Conservation (phyloP, 2,888 invertebrate species). For the Ypsolopha scabrella region DNA sequence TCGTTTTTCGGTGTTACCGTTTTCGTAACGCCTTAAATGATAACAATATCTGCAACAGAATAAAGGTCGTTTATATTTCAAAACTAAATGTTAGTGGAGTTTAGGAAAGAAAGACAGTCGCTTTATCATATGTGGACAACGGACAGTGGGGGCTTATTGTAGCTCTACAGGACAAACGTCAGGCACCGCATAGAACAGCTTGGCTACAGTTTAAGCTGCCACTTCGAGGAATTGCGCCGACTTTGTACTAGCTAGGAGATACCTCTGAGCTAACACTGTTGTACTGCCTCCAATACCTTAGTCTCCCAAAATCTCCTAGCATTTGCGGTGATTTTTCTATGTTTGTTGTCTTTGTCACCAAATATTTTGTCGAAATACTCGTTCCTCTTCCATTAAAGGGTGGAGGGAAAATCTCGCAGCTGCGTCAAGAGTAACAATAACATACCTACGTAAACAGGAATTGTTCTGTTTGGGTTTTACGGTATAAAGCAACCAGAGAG, state of each 20-base stretch:
- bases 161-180: slow-evolving; percentile 31
- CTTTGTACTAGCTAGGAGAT: neutral
- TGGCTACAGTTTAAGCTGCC: neutral
- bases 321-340: too few species aligned
- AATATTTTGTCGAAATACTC: too few species aligned
- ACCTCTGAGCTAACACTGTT: neutral
- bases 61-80: neutral
- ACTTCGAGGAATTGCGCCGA: neutral
- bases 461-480: too few species aligned
- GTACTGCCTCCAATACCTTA: too few species aligned
- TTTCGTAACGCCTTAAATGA: slow-evolving; percentile 27
- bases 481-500: too few species aligned
- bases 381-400: too few species aligned
- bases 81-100: slow-evolving; percentile 7
- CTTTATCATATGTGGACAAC: slow-evolving; percentile 60
- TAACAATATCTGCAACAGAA: neutral
- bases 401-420: too few species aligned
- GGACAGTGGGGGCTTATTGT: slow-evolving; percentile 41
- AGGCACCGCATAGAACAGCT: slow-evolving; percentile 12
- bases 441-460: too few species aligned
- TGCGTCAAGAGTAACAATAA: too few species aligned
- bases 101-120: slow-evolving; percentile 38
- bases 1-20: slow-evolving; percentile 45
- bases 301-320: too few species aligned
- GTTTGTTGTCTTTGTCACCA: too few species aligned